phyloP scores from a whole-genome alignment of 1,140 invertebrate genomes.

The Rhynchophorus ferrugineus region DNA sequence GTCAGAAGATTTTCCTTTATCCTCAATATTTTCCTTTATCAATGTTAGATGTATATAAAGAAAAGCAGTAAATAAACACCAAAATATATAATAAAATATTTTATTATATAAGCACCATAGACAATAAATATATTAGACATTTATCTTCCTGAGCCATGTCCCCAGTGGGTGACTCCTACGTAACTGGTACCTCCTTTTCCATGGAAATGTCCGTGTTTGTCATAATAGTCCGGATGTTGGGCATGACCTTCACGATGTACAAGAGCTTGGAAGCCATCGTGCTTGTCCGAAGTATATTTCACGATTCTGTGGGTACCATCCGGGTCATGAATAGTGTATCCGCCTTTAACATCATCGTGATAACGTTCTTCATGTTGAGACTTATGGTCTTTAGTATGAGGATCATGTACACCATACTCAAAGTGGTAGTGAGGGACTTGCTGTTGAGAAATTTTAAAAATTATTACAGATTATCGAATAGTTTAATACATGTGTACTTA shows the following conservation, averaged over 20 bases:
- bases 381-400: slow-evolving; percentile 44
- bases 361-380: slow-evolving; percentile 43
- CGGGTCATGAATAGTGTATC: slow-evolving; percentile 41
- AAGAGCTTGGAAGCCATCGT: slow-evolving; percentile 43
- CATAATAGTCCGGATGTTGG: slow-evolving; percentile 13
- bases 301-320: slow-evolving; percentile 43
- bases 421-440: slow-evolving; percentile 38
- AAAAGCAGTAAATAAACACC: too few relatives aligned
- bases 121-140: background rate
- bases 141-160: slow-evolving; percentile 18
- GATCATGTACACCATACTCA: slow-evolving; percentile 44
- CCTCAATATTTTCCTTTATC: too few relatives aligned
- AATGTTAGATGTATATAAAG: too few relatives aligned
- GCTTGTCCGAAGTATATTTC: slow-evolving; percentile 40
- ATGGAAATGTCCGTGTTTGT: too few relatives aligned
- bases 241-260: slow-evolving; percentile 33
- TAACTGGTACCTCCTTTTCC: slow-evolving; percentile 24
- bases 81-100: background rate
- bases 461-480: background rate
- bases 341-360: slow-evolving; percentile 42
- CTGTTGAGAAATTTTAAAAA: background rate
- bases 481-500: too few relatives aligned
- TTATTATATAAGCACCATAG: background rate
- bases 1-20: too few relatives aligned
- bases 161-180: slow-evolving; percentile 28